A percentile compares a stretch with the other conserved stretches of the same genome.
phyloP scores from a whole-genome alignment of 2,797 vertebrate species.

The Pelodytes ibericus region DNA sequence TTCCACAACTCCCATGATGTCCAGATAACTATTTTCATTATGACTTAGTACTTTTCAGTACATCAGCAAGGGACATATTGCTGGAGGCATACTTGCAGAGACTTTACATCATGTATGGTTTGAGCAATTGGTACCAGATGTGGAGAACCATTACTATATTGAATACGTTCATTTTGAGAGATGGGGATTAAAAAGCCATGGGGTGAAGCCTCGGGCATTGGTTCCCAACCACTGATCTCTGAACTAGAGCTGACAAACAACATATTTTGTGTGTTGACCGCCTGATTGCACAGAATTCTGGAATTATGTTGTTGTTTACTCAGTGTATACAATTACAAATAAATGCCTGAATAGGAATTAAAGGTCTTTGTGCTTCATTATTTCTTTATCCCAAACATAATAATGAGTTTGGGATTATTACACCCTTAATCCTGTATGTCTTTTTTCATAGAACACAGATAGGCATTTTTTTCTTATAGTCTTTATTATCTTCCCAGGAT shows the following conservation, averaged over 20 bases:
- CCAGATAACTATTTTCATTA: conserved; percentile 40
- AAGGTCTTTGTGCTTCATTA: neutral
- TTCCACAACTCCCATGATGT: conserved; percentile 23
- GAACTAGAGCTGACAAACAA: conserved; percentile 1
- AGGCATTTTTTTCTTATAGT: neutral
- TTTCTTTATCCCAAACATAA: neutral
- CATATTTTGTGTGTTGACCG: neutral
- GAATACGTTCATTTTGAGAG: conserved; percentile 25
- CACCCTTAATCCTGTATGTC: neutral
- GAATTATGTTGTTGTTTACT: neutral
- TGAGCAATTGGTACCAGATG: conserved; percentile 13
- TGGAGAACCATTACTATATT: conserved; percentile 11
- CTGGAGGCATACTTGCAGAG: conserved; percentile 25
- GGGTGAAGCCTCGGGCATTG: conserved; percentile 28
- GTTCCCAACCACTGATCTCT: conserved; percentile 33
- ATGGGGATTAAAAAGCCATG: conserved; percentile 11
- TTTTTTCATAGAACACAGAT: no score
- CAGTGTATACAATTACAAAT: neutral
- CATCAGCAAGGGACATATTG: conserved; percentile 14
- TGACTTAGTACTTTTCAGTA: conserved; percentile 6
- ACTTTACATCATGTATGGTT: conserved; percentile 27
- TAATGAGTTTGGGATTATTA: neutral
- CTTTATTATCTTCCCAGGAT: neutral
- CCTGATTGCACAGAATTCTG: neutral
- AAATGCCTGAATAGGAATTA: neutral